phyloP scores from a whole-genome alignment of 1,140 invertebrate genomes.

The Lysiphlebus fabarum region DNA sequence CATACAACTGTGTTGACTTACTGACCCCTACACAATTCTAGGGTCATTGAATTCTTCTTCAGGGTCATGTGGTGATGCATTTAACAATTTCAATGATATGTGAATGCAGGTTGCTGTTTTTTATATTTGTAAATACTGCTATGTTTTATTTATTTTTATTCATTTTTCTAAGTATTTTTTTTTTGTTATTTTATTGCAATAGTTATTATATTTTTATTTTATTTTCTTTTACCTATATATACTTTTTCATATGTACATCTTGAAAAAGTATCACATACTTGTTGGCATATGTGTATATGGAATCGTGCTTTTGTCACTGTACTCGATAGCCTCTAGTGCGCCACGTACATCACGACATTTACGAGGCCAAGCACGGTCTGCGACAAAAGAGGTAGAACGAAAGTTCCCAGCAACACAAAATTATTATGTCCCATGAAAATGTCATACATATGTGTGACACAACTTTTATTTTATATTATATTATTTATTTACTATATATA shows the following conservation, averaged over 20 bases:
- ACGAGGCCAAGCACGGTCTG: background rate
- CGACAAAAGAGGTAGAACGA: constrained; percentile 16
- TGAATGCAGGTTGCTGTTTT: background rate
- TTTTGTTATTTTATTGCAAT: too few relatives aligned
- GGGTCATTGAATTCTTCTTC: background rate
- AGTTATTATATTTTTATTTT: too few relatives aligned
- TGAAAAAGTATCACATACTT: background rate
- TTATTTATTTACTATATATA: too few relatives aligned
- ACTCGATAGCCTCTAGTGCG: constrained; percentile 14
- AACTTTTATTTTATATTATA: too few relatives aligned
- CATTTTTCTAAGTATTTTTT: too few relatives aligned
- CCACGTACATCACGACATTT: constrained; percentile 17
- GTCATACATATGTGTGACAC: background rate
- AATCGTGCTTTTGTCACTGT: constrained; percentile 15
- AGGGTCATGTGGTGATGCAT: background rate
- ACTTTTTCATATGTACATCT: too few relatives aligned
- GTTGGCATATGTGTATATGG: constrained; percentile 9
- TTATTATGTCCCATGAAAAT: constrained; percentile 10
- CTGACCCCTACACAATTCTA: constrained; percentile 11
- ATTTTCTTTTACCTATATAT: too few relatives aligned
- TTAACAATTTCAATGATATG: constrained; percentile 1
- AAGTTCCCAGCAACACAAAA: constrained; percentile 12
- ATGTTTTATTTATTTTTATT: too few relatives aligned
- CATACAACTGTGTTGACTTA: constrained; percentile 6
- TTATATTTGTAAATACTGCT: too few relatives aligned